A percentile compares a stretch with the other conserved stretches of the same genome.
These are phyloP conservation scores for Nephrotoma flavescens DNA, from an alignment of 2,888 invertebrate genomes.

Conservation along the genomic window DNA sequence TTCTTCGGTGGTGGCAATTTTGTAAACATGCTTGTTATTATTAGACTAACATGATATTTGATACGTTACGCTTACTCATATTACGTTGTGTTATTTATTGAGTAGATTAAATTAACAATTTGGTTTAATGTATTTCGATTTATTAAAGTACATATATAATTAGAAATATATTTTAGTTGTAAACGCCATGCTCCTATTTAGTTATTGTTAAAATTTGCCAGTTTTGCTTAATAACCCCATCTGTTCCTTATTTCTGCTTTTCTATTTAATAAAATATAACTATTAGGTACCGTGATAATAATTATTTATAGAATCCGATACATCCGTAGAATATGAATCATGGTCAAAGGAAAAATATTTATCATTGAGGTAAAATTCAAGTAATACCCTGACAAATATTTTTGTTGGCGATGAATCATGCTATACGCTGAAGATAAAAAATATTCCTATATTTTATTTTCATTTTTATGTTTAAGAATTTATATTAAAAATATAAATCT, in stretches of 20 bases:
- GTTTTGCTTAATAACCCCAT: too few species aligned
- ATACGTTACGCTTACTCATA: neutral
- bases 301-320: neutral
- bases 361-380: neutral
- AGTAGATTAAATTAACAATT: neutral
- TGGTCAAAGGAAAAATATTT: neutral
- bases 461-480: neutral
- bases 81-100: neutral
- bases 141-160: too few species aligned
- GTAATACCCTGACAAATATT: neutral
- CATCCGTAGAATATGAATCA: neutral
- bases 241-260: neutral
- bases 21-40: neutral
- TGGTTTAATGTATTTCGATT: too few species aligned
- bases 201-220: too few species aligned
- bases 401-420: neutral
- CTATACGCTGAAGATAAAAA: neutral
- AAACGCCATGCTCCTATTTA: too few species aligned
- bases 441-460: neutral
- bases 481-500: neutral
- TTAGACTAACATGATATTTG: neutral
- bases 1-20: neutral
- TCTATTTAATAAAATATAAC: too few species aligned
- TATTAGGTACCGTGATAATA: neutral
- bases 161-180: too few species aligned